phyloP scores from a whole-genome alignment of 2,888 invertebrate genomes.

The Exephanes ischioxanthus region DNA sequence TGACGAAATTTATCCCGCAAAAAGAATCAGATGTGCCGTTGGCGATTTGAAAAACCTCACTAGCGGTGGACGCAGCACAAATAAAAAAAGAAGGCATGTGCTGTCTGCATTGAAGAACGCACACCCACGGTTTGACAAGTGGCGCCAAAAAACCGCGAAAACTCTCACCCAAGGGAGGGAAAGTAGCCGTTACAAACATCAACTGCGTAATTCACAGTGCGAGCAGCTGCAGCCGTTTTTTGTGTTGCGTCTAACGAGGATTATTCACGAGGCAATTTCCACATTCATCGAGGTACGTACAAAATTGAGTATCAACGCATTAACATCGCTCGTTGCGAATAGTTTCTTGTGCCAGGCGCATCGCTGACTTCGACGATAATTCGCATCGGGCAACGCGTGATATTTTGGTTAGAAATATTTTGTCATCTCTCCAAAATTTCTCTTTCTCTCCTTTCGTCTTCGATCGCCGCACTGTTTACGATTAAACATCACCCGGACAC shows the following conservation, averaged over 20 bases:
- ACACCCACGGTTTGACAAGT: constrained; percentile 26
- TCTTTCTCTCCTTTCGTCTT: not conserved
- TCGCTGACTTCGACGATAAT: not conserved
- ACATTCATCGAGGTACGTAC: constrained; percentile 35
- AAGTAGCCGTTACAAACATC: constrained; percentile 68
- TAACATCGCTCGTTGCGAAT: not conserved
- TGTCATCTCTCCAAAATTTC: not conserved
- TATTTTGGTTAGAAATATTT: constrained; percentile 52
- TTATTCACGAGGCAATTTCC: not conserved
- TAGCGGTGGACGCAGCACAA: no score
- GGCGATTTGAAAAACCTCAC: no score
- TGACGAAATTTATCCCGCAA: no score
- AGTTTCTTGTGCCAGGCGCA: not conserved
- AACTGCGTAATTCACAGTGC: not conserved
- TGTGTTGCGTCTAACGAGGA: not conserved
- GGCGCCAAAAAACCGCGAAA: constrained; percentile 55
- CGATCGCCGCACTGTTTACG: not conserved
- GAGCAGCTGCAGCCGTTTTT: constrained; percentile 7
- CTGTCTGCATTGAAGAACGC: no score
- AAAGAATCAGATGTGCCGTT: no score
- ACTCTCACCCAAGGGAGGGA: constrained; percentile 61
- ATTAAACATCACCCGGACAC: not conserved
- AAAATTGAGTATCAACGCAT: not conserved
- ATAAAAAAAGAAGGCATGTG: no score
- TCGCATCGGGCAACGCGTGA: not conserved